Evolutionary conservation across 37 sponge, comb jelly and placozoan genomes (phyloP), one percentile per base, ranked within the genome.

Genomic region (Aphrocallistes beatrix): DNA sequence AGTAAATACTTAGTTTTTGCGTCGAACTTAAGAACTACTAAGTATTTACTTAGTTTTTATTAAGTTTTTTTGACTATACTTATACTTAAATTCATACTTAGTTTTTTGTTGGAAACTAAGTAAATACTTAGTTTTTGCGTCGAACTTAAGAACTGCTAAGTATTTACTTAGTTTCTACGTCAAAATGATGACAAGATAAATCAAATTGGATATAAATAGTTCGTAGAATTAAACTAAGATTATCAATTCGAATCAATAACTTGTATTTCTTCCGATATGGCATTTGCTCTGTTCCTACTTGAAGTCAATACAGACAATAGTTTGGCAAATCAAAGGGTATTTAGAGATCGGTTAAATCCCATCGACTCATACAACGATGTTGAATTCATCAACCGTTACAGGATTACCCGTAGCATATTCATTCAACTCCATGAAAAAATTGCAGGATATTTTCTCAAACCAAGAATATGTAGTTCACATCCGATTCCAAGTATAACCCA

Each of bases 301-400:
- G 75, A 60, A 60, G 75, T 25, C 8, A 25, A 60, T 60, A 19
- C 13, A 19, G 75, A 3, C 28, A 3, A 25, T 32, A 28, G 75
- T 60, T 60, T 60, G n/a, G n/a, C 34, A 1, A 60, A 60, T 60
- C 75, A 60, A n/a, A n/a, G 45, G 13, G 45, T 42, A 16, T 42
- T 42, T 13, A 42, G 45, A 42, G 34, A 28, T 60, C 10, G 25
- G 75, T 6, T 19, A 30, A 60, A 60, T 28, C 32, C 75, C 10
- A 19, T 60, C 28, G 75, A 60, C n/a, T 60, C 75, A 60, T 60
- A 60, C 75, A 60, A 60, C n/a, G 75, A 60, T 60, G n/a, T 28
- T 6, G 75, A 60, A 60, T 28, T 28, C n/a, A 60, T 60, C 8
- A 60, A 30, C 75, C 75, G 34, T 60, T 60, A 60, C 75, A 60